A percentile compares a stretch with the other conserved stretches of the same genome.
These are phyloP conservation scores for Condylostylus longicornis DNA, from an alignment of 1,140 invertebrate species.

Conservation along the genomic window DNA sequence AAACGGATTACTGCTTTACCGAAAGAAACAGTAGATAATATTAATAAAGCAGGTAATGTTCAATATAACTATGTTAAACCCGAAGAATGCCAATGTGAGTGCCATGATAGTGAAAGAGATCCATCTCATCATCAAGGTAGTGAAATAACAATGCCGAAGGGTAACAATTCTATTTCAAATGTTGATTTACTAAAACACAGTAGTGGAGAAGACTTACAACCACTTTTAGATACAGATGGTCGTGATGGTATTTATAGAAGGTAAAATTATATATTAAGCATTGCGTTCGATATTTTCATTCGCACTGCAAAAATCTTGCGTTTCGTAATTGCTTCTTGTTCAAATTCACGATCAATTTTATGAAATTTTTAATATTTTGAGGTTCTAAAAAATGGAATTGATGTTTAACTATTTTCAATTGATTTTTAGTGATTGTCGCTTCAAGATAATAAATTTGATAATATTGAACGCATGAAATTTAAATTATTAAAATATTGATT, in stretches of 20 bases:
- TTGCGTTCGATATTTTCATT: too few species aligned
- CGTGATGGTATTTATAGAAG: not conserved
- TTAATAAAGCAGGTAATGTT: conserved; percentile 19
- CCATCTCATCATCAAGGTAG: not conserved
- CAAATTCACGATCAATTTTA: too few species aligned
- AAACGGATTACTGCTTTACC: conserved; percentile 68
- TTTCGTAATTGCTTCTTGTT: too few species aligned
- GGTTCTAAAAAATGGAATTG: too few species aligned
- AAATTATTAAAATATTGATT: too few species aligned
- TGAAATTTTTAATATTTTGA: too few species aligned
- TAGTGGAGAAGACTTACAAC: not conserved
- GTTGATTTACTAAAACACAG: not conserved
- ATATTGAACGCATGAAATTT: too few species aligned
- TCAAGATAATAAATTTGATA: too few species aligned
- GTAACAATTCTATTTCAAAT: not conserved
- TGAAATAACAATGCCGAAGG: too few species aligned
- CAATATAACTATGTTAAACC: conserved; percentile 65
- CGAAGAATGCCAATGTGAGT: conserved; percentile 69
- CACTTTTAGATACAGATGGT: not conserved
- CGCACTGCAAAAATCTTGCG: too few species aligned
- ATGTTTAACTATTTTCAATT: too few species aligned
- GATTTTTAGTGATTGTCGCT: too few species aligned
- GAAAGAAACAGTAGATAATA: conserved; percentile 14
- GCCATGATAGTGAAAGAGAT: conserved; percentile 45
- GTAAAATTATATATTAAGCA: not conserved